Base-by-base conservation (phyloP, 2,888 invertebrate genomes). In the Syrista parreyssii region DNA sequence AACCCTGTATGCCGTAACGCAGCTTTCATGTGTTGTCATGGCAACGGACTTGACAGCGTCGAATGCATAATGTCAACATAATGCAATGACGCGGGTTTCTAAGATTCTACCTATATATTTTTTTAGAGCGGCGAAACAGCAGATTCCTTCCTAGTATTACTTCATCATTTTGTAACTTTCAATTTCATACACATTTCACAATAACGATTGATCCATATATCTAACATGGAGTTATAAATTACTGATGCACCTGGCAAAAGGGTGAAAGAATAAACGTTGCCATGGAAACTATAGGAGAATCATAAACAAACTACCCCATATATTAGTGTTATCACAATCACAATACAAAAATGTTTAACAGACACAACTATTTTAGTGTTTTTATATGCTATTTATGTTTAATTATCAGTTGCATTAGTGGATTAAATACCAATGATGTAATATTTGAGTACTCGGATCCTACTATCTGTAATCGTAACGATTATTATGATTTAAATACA, bases 401-500 rank as follows among this genome's bases (percentile, higher is more conserved):
- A 55, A 55, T 23, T 55, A 55, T 23, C 23, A 55, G 23, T 55
- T 55, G 23, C 3, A 9, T 23, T 55, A 55, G 55, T 55, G 55
- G 23, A 55, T 71, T 71, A 31, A 71, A 71, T 12, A 11, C 23
- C 31, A 75, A 77, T 31, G 73, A 75, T 31, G 79, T 87, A 72
- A 79, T 86, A 40, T 71, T 87, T 30, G 87, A 88, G 79, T 88
- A 86, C 78, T 79, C 84, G 12, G 81, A 84, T 75, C 87, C 88
- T 23, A 82, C 78, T 31, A 86, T 89, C 80, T 93, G 94, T 85
- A 89, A 88, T 68, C 84, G 83, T 78, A 91, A 91, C 81, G 92
- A 93, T 85, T 93, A 92, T 86, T 93, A 93, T 79, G 92, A 93
- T 88, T 83, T 92, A 69, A 90, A 92, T 83, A 89, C 89, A 36